Conservation (phyloP, 2,888 invertebrate genomes). For the Octodonta nipae region DNA sequence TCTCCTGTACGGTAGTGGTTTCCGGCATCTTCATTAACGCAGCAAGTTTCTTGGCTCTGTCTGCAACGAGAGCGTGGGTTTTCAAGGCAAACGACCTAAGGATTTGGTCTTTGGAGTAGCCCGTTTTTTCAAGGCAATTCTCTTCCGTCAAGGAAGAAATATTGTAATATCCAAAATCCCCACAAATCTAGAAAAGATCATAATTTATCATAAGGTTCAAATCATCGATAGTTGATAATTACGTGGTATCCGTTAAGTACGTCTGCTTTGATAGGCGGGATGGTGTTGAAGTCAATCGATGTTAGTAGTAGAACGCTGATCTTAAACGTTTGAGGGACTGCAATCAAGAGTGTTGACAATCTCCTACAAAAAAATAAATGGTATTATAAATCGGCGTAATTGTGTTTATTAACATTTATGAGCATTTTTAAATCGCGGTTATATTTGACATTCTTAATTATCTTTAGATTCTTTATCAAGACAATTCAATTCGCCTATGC, state of each 20-base stretch:
- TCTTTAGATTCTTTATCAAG: too few species aligned
- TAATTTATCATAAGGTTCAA: neutral
- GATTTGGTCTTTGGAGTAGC: conserved; percentile 16
- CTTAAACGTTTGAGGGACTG: conserved; percentile 23
- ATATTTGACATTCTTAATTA: too few species aligned
- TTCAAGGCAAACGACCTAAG: too few species aligned
- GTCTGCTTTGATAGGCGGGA: conserved; percentile 21
- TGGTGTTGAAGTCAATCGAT: conserved; percentile 16
- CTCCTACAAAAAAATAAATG: conserved; percentile 12
- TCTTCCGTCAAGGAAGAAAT: conserved; percentile 15
- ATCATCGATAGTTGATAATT: conserved; percentile 15
- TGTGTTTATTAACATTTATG: neutral
- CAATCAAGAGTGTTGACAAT: conserved; percentile 21
- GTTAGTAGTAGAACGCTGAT: conserved; percentile 22
- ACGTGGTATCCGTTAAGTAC: conserved; percentile 28
- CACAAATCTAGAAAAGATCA: conserved; percentile 20
- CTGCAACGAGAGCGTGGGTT: too few species aligned
- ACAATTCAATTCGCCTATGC: too few species aligned
- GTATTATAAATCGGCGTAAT: neutral
- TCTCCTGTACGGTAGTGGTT: too few species aligned
- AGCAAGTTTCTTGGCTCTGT: too few species aligned
- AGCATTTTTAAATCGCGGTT: neutral
- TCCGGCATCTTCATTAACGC: too few species aligned
- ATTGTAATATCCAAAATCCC: conserved; percentile 23
- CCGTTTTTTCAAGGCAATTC: conserved; percentile 13